These are phyloP conservation scores for Andinoacara biseriatus DNA, from an alignment of 2,113 vertebrate genomes.

Conservation along the genomic window DNA sequence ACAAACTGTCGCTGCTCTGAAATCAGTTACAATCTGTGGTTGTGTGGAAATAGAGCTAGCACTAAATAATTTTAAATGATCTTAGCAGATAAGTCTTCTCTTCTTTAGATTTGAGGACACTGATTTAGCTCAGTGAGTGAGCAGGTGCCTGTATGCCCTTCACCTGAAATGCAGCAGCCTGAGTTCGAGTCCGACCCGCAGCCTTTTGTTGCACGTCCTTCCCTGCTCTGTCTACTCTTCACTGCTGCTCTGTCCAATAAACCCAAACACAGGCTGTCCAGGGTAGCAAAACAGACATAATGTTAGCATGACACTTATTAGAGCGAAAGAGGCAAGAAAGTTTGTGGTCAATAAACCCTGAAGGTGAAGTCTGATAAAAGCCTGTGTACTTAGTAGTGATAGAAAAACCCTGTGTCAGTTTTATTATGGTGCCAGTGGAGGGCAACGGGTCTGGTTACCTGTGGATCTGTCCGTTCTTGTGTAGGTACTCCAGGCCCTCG, in stretches of 20 bases:
- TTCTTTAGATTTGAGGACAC: background rate
- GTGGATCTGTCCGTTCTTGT: slow-evolving; percentile 98
- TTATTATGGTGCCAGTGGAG: background rate
- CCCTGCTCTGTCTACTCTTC: too few species aligned
- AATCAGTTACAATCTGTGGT: background rate
- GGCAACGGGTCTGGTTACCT: slow-evolving; percentile 77
- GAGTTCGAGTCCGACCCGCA: too few species aligned
- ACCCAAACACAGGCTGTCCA: background rate
- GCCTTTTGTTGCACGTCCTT: too few species aligned
- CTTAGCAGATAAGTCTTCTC: background rate
- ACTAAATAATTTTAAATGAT: background rate
- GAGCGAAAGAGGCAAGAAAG: background rate
- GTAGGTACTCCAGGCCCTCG: slow-evolving; percentile 93
- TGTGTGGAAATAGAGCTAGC: background rate
- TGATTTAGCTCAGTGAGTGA: too few species aligned
- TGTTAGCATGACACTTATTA: background rate
- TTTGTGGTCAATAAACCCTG: slow-evolving; percentile 17
- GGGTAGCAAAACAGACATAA: background rate
- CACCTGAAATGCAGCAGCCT: too few species aligned
- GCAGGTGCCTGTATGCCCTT: too few species aligned
- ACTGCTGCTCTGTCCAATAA: too few species aligned
- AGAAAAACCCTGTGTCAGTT: background rate
- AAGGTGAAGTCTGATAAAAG: slow-evolving; percentile 21
- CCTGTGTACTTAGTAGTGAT: background rate
- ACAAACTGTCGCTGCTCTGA: background rate